Conservation (phyloP, 1,140 invertebrate genomes). For the Drosophila yakuba region DNA sequence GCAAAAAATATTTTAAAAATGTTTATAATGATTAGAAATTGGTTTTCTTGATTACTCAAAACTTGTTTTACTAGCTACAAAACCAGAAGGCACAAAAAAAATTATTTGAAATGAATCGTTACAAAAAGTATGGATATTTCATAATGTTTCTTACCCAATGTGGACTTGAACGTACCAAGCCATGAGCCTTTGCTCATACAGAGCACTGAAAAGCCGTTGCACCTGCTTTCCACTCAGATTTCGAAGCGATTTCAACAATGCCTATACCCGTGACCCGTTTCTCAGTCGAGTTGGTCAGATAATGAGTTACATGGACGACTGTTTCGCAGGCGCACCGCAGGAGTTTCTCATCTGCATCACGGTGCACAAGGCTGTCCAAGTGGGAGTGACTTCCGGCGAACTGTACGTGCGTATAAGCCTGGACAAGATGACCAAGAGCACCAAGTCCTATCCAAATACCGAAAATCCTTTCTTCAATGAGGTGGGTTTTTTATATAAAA, state of each 20-base stretch:
- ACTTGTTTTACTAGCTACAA: too few relatives aligned
- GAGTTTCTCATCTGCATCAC: constrained; percentile 81
- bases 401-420: constrained; percentile 86
- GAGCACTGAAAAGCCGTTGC: constrained; percentile 2
- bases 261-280: neutral
- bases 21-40: too few relatives aligned
- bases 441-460: constrained; percentile 85
- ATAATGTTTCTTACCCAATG: too few relatives aligned
- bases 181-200: constrained; percentile 38
- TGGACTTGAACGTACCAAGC: constrained; percentile 9
- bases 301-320: constrained; percentile 60
- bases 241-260: constrained; percentile 18
- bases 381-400: constrained; percentile 85
- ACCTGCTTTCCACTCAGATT: constrained; percentile 22
- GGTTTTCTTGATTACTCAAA: too few relatives aligned
- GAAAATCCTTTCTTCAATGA: constrained; percentile 88
- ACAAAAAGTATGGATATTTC: too few relatives aligned
- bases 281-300: constrained; percentile 1
- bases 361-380: constrained; percentile 73
- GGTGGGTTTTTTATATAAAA: constrained; percentile 73
- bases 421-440: constrained; percentile 86
- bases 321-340: constrained; percentile 64
- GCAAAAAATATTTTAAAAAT: too few relatives aligned
- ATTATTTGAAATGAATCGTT: too few relatives aligned
- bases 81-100: too few relatives aligned